Evolutionary conservation across 2,888 invertebrate species (phyloP).

Genomic region (Drosophila trichaetosa): DNA sequence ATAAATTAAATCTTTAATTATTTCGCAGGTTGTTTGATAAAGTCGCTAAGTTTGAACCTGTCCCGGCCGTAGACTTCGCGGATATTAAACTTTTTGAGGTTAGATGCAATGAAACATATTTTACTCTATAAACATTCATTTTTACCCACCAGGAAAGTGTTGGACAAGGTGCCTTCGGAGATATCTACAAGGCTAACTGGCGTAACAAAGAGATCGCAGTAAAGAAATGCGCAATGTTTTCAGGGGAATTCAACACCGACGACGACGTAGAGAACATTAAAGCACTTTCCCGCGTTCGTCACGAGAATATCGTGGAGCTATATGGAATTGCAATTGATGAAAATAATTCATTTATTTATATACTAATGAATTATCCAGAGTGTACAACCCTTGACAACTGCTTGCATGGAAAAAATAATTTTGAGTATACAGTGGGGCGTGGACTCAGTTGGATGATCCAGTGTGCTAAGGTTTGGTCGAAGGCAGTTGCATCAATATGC

Average conservation of each 20-base stretch:
- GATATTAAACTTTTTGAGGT: neutral
- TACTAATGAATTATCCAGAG: conserved; percentile 6
- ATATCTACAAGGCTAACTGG: conserved; percentile 4
- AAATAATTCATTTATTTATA: neutral
- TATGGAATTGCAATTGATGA: neutral
- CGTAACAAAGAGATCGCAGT: too few species aligned
- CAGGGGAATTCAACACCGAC: neutral
- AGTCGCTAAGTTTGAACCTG: neutral
- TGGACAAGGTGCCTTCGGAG: conserved; percentile 3
- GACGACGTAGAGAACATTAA: neutral
- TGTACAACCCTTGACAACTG: conserved; percentile 4
- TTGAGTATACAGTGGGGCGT: neutral
- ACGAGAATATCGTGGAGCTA: conserved; percentile 13
- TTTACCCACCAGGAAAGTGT: neutral
- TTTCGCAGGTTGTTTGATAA: neutral
- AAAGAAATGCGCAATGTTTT: neutral
- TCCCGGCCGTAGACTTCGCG: neutral
- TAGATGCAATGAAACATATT: neutral
- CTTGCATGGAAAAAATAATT: conserved; percentile 5
- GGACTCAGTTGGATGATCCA: conserved; percentile 19
- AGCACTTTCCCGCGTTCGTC: neutral
- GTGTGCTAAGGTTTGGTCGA: conserved; percentile 1
- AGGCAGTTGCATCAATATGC: neutral
- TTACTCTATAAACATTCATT: neutral
- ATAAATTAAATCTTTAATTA: neutral